These are phyloP conservation scores for Crossoptilon crossoptilon DNA, from an alignment of 2,797 vertebrate species.

Conservation along the genomic window DNA sequence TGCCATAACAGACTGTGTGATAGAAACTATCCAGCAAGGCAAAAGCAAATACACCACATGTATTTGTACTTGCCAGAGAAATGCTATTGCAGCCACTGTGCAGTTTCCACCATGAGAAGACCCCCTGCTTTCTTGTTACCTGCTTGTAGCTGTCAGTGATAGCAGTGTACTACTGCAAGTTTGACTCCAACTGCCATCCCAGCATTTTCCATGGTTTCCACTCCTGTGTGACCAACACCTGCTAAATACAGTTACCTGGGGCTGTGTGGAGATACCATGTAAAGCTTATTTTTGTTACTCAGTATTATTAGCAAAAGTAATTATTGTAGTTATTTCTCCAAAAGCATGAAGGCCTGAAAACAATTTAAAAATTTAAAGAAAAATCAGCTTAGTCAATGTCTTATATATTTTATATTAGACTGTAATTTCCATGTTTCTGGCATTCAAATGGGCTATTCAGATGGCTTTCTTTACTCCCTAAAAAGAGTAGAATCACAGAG, in stretches of 20 bases:
- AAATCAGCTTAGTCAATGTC: background rate
- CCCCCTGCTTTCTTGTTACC: background rate
- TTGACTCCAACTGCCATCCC: background rate
- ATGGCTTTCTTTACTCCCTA: fast-evolving
- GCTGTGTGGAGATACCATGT: background rate
- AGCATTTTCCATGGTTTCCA: background rate
- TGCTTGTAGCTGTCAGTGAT: background rate
- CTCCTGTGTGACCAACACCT: background rate
- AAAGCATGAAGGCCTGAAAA: background rate
- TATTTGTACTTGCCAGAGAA: background rate
- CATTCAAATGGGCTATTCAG: background rate
- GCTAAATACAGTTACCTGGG: background rate
- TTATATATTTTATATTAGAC: background rate
- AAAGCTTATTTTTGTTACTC: background rate
- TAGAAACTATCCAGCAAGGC: background rate
- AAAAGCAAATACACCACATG: background rate
- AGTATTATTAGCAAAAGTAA: background rate
- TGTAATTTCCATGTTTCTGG: background rate
- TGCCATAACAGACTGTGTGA: background rate
- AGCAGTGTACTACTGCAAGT: background rate
- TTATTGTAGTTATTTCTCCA: background rate
- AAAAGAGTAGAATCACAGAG: background rate
- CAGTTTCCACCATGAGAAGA: background rate
- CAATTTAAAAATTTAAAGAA: background rate
- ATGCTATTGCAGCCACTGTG: background rate